Percentiles rank a stretch among this genome's conserved stretches.
Evolutionary conservation across 1,140 invertebrate genomes (phyloP).

Genomic region (Bilobella aurantiaca): DNA sequence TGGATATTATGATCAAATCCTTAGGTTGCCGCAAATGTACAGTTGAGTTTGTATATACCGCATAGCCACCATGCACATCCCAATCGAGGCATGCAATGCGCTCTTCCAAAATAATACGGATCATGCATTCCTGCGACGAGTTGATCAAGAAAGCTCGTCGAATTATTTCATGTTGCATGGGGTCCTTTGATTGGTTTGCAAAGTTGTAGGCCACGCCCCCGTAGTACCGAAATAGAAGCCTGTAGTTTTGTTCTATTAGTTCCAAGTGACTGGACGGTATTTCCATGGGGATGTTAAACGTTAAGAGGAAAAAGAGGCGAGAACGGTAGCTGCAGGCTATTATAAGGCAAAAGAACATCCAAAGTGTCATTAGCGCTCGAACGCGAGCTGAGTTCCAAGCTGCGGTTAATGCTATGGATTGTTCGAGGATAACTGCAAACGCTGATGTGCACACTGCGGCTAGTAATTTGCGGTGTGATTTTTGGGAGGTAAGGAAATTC

Average conservation of each 20-base stretch:
- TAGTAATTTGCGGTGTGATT: not conserved
- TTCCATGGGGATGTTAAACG: not conserved
- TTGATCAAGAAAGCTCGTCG: not conserved
- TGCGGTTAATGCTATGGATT: not conserved
- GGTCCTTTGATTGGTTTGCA: not conserved
- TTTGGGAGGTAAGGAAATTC: not conserved
- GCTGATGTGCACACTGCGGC: not conserved
- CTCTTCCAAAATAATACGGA: not conserved
- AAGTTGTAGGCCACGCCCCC: not conserved
- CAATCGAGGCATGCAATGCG: not conserved
- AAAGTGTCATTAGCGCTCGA: not conserved
- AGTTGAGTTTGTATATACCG: not conserved
- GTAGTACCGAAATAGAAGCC: not conserved
- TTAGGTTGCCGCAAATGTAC: not conserved
- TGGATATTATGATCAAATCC: not conserved
- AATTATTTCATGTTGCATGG: not conserved
- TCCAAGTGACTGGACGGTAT: not conserved
- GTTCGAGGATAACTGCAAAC: not conserved
- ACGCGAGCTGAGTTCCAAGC: not conserved
- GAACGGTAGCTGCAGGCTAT: not conserved
- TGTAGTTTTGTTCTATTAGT: not conserved
- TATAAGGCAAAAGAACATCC: not conserved
- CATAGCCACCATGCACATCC: not conserved
- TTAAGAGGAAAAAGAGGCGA: not conserved
- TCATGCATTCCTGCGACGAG: not conserved